Base-by-base conservation (phyloP, 2,888 invertebrate genomes). In the Adelphocoris suturalis region DNA sequence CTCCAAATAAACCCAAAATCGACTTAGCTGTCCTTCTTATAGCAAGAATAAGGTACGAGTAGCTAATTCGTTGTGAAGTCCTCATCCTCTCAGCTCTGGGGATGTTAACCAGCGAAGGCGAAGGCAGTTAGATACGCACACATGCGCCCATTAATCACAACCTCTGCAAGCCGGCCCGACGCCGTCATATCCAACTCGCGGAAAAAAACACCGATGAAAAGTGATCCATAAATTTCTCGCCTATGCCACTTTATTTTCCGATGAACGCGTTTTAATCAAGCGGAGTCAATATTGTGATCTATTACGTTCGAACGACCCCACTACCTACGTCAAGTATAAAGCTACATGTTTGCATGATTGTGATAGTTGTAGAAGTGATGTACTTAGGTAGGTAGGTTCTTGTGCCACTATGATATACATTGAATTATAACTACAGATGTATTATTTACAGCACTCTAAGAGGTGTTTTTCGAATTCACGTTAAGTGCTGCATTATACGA, bases 91-190 rank as follows among this genome's bases (percentile, higher is more conserved):
- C 23, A 12, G 23, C 52, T 52, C 52, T 52, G 37, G 37, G 37
- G 37, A 37, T 37, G 37, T 37, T 37, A 2, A 7, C 37, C 37
- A 4, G 37, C 37, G 7, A 37, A 37, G 7, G 12, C 52, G n/a
- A n/a, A 57, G 57, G 57, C 27, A 68, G 68, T 68, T 68, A 68
- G 68, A 23, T 68, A 19, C 68, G 68, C 68, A 68, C 68, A 23
- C 68, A 68, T 68, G 68, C 23, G 68, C 23, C 19, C 68, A 68
- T 68, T 68, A 68, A 68, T 68, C 68, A 68, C 23, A 13, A 68
- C 13, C 68, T 68, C 68, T 11, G 19, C 27, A 68, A 9, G 3
- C 23, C 19, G 12, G 23, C 23, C 23, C 27, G 68, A 68, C 5
- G 52, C 52, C 52, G 16, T 52, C 23, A 7, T 2, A 57, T 57